A percentile compares a stretch with the other conserved stretches of the same genome.
These are phyloP conservation scores for Boulengerochromis microlepis DNA, from an alignment of 2,113 vertebrate species.

Conservation along the genomic window DNA sequence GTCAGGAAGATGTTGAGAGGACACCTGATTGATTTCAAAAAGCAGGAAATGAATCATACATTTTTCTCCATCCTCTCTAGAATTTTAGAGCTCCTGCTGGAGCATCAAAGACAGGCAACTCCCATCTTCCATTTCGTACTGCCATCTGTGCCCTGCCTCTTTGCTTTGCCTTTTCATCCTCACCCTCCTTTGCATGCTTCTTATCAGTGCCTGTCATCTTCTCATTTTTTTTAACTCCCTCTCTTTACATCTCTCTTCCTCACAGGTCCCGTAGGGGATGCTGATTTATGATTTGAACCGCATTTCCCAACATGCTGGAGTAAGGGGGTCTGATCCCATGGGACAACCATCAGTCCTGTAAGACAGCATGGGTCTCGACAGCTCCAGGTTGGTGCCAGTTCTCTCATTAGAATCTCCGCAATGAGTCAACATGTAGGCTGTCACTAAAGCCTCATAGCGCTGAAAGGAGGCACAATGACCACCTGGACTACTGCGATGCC, in stretches of 20 bases:
- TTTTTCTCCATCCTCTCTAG: background rate
- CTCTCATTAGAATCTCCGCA: slow-evolving; percentile 40
- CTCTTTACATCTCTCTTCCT: background rate
- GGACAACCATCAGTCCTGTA: slow-evolving; percentile 40
- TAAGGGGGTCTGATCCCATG: background rate
- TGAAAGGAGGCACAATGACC: background rate
- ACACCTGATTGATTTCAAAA: slow-evolving; percentile 17
- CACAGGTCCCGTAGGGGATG: background rate
- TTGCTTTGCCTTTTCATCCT: background rate
- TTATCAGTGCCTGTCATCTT: background rate
- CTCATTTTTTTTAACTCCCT: background rate
- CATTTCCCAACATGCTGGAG: slow-evolving; percentile 2
- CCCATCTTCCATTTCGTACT: background rate
- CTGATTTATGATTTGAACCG: slow-evolving; percentile 34
- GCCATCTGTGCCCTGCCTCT: background rate
- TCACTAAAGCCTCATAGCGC: background rate
- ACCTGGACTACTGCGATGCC: background rate
- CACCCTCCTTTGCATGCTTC: background rate
- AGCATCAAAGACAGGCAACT: background rate
- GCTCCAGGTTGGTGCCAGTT: slow-evolving; percentile 21
- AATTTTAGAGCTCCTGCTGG: background rate
- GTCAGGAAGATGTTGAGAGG: background rate
- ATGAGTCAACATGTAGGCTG: slow-evolving; percentile 42
- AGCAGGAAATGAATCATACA: slow-evolving; percentile 1
- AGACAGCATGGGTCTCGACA: slow-evolving; percentile 30